Evolutionary conservation across 1,140 invertebrate genomes (phyloP).

Genomic region (Lordiphosa stackelbergi): DNA sequence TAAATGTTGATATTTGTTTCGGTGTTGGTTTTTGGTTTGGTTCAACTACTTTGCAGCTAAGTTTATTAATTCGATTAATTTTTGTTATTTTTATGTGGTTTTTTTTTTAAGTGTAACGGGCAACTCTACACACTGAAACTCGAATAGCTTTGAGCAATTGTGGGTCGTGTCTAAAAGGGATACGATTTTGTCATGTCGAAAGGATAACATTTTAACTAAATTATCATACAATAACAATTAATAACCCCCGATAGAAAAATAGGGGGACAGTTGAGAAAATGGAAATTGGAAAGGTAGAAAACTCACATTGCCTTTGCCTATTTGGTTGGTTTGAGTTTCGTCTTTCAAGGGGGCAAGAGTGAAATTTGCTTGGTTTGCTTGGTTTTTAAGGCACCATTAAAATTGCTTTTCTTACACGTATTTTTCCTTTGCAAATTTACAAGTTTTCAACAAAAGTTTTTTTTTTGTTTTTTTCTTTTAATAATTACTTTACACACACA

Average conservation of each 20-base stretch:
- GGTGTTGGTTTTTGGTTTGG: slow-evolving; percentile 4
- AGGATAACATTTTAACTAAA: slow-evolving; percentile 26
- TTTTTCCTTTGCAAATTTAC: slow-evolving; percentile 76
- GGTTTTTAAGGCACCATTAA: slow-evolving; percentile 76
- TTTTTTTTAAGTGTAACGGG: slow-evolving; percentile 47
- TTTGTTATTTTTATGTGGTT: slow-evolving; percentile 1
- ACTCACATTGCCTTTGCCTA: slow-evolving; percentile 45
- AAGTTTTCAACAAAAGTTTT: slow-evolving; percentile 66
- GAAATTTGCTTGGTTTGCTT: slow-evolving; percentile 76
- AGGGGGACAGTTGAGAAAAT: slow-evolving; percentile 8
- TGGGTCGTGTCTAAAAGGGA: slow-evolving; percentile 65
- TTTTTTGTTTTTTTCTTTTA: slow-evolving; percentile 25
- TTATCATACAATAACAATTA: slow-evolving; percentile 5
- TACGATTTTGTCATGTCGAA: slow-evolving; percentile 63
- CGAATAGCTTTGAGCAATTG: slow-evolving; percentile 62
- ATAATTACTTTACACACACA: slow-evolving; percentile 51
- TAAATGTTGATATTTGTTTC: slow-evolving; percentile 21
- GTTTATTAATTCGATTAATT: slow-evolving; percentile 77
- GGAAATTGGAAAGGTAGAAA: slow-evolving; percentile 51
- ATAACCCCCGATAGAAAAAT: neutral
- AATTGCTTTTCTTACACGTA: slow-evolving; percentile 78
- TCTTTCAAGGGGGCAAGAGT: slow-evolving; percentile 41
- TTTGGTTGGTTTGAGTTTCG: slow-evolving; percentile 22
- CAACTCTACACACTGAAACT: slow-evolving; percentile 59
- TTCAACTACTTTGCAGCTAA: slow-evolving; percentile 77